Evolutionary conservation across 2,797 vertebrate genomes (phyloP).

Genomic region (Pseudomugil tenellus): DNA sequence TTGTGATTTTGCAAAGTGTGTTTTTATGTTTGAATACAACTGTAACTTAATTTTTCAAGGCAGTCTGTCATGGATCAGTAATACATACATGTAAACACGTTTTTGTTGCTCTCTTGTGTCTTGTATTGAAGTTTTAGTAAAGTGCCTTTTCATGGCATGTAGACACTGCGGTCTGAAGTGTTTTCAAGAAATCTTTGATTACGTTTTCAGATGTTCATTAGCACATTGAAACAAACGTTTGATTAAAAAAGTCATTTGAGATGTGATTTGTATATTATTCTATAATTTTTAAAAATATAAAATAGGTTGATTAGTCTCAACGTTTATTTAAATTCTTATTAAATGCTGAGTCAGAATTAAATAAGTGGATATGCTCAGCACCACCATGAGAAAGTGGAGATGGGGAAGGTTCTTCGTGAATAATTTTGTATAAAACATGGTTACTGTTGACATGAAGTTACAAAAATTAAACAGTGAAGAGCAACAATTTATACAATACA

Average conservation of each 20-base stretch:
- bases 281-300: background rate
- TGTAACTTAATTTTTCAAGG: conserved; percentile 29
- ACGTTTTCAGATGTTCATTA: conserved; percentile 44
- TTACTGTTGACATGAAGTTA: background rate
- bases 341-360: background rate
- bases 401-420: too few relatives aligned
- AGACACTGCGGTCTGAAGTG: conserved; percentile 51
- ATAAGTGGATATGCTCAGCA: too few relatives aligned
- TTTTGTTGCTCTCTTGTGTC: conserved; percentile 52
- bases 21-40: conserved; percentile 49
- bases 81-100: conserved; percentile 30
- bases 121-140: conserved; percentile 71
- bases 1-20: conserved; percentile 47
- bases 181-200: conserved; percentile 56
- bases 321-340: background rate
- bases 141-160: conserved; percentile 73
- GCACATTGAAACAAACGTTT: conserved; percentile 62
- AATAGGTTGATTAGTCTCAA: background rate
- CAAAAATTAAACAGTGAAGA: background rate
- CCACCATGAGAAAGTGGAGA: background rate
- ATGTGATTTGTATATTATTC: conserved; percentile 34
- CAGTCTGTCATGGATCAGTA: conserved; percentile 20
- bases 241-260: conserved; percentile 67
- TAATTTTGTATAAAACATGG: too few relatives aligned
- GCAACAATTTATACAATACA: background rate